phyloP scores from a whole-genome alignment of 37 sponge, comb jelly and placozoan species.

The Tethya wilhelma region DNA sequence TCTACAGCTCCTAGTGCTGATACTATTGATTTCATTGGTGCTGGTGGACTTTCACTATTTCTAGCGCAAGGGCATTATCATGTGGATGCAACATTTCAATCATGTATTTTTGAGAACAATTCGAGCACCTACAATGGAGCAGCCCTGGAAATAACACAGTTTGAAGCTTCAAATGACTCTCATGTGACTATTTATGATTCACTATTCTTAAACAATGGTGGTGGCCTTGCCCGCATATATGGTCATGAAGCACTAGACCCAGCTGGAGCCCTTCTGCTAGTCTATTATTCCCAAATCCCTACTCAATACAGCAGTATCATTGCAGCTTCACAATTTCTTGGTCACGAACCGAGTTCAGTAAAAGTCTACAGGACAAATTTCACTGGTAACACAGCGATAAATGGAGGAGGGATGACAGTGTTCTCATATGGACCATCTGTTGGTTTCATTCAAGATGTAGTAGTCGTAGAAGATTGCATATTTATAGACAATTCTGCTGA shows the following conservation, averaged over 20 bases:
- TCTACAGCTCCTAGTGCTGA: background rate
- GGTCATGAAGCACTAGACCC: background rate
- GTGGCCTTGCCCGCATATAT: background rate
- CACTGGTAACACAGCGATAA: background rate
- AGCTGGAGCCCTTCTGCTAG: background rate
- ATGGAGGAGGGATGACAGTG: slow-evolving; percentile 14
- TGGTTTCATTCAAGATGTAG: slow-evolving; percentile 10
- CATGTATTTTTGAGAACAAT: slow-evolving; percentile 37
- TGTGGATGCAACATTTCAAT: background rate
- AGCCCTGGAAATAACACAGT: slow-evolving; percentile 16
- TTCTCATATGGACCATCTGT: slow-evolving; percentile 12
- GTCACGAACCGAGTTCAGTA: background rate
- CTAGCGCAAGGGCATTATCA: slow-evolving; percentile 27
- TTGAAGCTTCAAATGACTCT: slow-evolving; percentile 11
- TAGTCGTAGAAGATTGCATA: slow-evolving; percentile 8
- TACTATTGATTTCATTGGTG: slow-evolving; percentile 1
- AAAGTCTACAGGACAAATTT: background rate
- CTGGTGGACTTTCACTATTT: slow-evolving; percentile 46
- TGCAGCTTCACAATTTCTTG: background rate
- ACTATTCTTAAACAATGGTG: slow-evolving; percentile 27
- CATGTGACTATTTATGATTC: slow-evolving; percentile 18
- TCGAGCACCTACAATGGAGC: slow-evolving; percentile 21
- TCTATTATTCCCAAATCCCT: background rate
- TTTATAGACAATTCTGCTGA: slow-evolving; percentile 17
- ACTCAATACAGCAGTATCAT: background rate